Evolutionary conservation across 2,888 invertebrate genomes (phyloP).

Genomic region (Stenolophus ochropezus): DNA sequence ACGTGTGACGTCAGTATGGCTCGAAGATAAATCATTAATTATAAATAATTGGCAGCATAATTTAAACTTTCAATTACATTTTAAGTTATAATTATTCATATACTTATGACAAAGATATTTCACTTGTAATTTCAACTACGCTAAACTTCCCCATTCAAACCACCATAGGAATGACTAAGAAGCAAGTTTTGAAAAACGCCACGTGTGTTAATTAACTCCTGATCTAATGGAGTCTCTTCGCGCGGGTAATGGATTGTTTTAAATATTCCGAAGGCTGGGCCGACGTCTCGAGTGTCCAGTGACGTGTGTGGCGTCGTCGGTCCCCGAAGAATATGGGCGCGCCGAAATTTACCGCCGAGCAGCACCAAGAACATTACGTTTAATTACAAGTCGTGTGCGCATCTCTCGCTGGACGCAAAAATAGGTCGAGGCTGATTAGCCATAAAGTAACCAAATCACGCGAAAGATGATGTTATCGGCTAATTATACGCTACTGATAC

Average conservation of each 20-base stretch:
- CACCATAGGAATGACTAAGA: too few relatives aligned
- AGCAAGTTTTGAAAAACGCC: too few relatives aligned
- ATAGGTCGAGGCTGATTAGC: conserved; percentile 20
- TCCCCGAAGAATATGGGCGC: conserved; percentile 30
- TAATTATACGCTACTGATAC: conserved; percentile 9
- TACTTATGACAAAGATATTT: too few relatives aligned
- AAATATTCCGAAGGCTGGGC: conserved; percentile 21
- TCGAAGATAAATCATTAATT: too few relatives aligned
- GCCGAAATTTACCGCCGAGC: conserved; percentile 31
- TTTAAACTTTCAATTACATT: too few relatives aligned
- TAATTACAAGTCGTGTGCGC: conserved; percentile 17
- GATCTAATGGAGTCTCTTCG: too few relatives aligned
- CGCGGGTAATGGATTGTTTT: conserved; percentile 16
- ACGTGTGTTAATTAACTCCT: too few relatives aligned
- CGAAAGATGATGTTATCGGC: conserved; percentile 27
- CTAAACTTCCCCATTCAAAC: too few relatives aligned
- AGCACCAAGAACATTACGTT: conserved; percentile 35
- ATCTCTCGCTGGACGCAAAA: conserved; percentile 7
- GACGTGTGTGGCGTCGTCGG: conserved; percentile 18
- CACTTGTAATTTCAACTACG: too few relatives aligned
- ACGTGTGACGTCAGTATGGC: too few relatives aligned
- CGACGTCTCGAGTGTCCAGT: conserved; percentile 14
- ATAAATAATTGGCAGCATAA: too few relatives aligned
- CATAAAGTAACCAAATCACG: conserved; percentile 1
- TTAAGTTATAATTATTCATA: too few relatives aligned